phyloP scores from a whole-genome alignment of 1,140 invertebrate species.

The Drosophila tsacasi region DNA sequence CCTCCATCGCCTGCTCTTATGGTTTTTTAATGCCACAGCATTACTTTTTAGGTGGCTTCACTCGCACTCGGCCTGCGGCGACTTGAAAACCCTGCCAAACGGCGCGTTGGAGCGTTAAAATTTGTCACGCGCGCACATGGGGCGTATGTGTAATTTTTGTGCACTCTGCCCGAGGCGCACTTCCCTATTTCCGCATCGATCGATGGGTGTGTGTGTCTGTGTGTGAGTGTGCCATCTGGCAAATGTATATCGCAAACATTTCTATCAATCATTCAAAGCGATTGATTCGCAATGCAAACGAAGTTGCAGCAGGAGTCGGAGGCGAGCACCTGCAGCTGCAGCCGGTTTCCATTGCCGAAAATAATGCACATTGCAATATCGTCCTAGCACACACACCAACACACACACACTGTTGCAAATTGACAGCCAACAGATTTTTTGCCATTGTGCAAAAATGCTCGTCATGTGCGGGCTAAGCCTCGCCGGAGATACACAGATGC shows the following conservation, averaged over 20 bases:
- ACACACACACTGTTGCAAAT: slow-evolving; percentile 34
- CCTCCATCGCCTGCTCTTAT: slow-evolving; percentile 17
- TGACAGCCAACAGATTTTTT: slow-evolving; percentile 74
- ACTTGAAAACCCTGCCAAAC: slow-evolving; percentile 49
- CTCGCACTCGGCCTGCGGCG: slow-evolving; percentile 26
- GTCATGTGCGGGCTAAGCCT: slow-evolving; percentile 64
- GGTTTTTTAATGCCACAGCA: slow-evolving; percentile 62
- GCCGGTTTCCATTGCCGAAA: slow-evolving; percentile 48
- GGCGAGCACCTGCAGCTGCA: slow-evolving; percentile 34
- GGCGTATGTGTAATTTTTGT: slow-evolving; percentile 67
- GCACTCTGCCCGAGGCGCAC: slow-evolving; percentile 17
- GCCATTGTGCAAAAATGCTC: slow-evolving; percentile 64
- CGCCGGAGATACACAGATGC: slow-evolving; percentile 49
- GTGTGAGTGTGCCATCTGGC: slow-evolving; percentile 40
- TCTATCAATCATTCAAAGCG: slow-evolving; percentile 82
- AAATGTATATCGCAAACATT: slow-evolving; percentile 80
- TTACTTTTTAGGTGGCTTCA: slow-evolving; percentile 70
- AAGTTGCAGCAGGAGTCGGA: slow-evolving; percentile 20
- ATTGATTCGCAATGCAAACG: slow-evolving; percentile 79
- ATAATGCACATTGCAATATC: slow-evolving; percentile 71
- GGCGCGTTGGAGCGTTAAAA: slow-evolving; percentile 77
- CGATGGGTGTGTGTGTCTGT: slow-evolving; percentile 27
- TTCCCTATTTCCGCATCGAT: slow-evolving; percentile 42
- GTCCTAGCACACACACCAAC: slow-evolving; percentile 28
- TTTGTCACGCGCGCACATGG: slow-evolving; percentile 73